These are phyloP conservation scores for Onchidella celtica DNA, from an alignment of 2,888 invertebrate species.

Conservation along the genomic window DNA sequence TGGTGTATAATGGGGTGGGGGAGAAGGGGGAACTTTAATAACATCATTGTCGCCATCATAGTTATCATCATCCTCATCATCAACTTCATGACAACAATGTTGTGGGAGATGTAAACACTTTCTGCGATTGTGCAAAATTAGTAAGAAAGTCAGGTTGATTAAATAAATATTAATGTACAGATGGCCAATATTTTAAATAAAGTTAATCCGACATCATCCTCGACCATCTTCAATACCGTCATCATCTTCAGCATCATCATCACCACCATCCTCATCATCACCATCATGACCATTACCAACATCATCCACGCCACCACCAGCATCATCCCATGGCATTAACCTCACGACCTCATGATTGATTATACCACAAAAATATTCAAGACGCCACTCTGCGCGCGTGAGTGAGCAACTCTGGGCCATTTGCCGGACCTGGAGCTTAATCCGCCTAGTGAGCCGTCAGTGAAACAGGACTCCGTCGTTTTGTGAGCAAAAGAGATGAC, in stretches of 20 bases:
- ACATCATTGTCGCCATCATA: background rate
- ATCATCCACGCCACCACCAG: background rate
- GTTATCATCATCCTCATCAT: background rate
- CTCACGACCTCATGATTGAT: background rate
- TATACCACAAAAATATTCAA: background rate
- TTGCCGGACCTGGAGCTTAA: slow-evolving; percentile 8
- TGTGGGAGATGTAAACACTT: no score
- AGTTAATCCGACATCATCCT: background rate
- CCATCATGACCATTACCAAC: background rate
- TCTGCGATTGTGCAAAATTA: no score
- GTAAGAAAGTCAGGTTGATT: no score
- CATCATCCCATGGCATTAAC: background rate
- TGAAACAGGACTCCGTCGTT: no score
- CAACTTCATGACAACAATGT: background rate
- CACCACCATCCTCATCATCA: background rate
- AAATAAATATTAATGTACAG: no score
- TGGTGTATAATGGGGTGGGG: no score
- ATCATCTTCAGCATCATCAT: background rate
- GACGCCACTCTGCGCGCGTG: background rate
- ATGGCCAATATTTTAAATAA: no score
- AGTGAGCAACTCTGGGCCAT: background rate
- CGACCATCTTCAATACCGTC: background rate
- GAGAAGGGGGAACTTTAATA: no score
- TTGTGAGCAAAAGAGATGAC: no score
- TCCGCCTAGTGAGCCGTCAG: background rate